These are phyloP conservation scores for Rhincodon typus DNA, from an alignment of 2,797 vertebrate species.

Conservation along the genomic window DNA sequence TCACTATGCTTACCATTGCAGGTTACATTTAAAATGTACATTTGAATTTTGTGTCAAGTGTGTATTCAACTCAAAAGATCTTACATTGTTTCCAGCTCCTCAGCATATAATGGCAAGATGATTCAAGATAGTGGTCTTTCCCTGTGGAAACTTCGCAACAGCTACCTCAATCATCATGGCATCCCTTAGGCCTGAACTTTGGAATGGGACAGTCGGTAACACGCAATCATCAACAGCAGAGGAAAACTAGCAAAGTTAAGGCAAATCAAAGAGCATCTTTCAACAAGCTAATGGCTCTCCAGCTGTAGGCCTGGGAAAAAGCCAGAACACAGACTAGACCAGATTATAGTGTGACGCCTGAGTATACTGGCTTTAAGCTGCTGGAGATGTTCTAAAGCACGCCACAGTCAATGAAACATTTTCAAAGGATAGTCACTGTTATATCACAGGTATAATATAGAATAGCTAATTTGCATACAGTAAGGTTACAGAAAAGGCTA, in stretches of 20 bases:
- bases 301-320: not conserved
- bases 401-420: no score
- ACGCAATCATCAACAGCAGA: not conserved
- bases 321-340: not conserved
- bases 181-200: not conserved
- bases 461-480: not conserved
- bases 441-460: no score
- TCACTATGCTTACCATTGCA: not conserved
- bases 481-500: not conserved
- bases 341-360: not conserved
- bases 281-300: no score
- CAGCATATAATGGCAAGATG: no score
- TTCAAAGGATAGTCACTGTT: no score
- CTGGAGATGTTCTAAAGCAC: not conserved
- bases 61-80: not conserved
- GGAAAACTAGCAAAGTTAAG: no score
- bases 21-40: not conserved
- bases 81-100: no score
- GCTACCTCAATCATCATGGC: not conserved
- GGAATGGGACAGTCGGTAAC: no score
- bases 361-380: not conserved
- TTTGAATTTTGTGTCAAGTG: not conserved
- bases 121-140: not conserved
- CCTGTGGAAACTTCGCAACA: not conserved
- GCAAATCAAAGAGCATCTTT: no score